Evolutionary conservation across 1,140 invertebrate genomes (phyloP).

Genomic region (Sycobia sp.): DNA sequence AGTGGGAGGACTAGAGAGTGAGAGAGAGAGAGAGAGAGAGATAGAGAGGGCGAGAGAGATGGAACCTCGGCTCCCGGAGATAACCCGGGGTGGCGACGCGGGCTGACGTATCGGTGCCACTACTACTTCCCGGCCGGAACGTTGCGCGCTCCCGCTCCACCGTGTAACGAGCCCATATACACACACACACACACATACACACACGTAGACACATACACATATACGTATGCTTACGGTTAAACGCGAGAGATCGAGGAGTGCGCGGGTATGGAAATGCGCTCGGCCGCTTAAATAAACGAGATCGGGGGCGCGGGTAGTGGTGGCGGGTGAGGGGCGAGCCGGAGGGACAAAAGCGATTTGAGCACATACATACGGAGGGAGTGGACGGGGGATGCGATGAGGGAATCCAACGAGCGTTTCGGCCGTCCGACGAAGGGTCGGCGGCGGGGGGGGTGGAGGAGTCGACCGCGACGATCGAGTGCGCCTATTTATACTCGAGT

Average conservation of each 20-base stretch:
- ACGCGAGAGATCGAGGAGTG: no score
- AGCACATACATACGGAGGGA: no score
- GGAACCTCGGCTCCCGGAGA: background rate
- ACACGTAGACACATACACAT: background rate
- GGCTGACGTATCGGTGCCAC: background rate
- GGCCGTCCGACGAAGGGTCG: slow-evolving; percentile 1
- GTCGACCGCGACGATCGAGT: slow-evolving; percentile 1
- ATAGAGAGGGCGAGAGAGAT: no score
- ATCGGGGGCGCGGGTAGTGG: background rate
- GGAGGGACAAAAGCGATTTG: background rate
- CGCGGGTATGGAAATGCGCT: no score
- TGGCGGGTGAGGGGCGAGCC: no score
- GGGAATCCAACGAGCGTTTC: background rate
- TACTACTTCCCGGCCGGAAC: slow-evolving; percentile 6
- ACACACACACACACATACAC: no score
- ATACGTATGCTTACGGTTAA: background rate
- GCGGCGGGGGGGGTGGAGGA: background rate
- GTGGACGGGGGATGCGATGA: no score
- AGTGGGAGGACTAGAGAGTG: no score
- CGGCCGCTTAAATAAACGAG: slow-evolving; percentile 9
- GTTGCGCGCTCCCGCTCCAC: background rate
- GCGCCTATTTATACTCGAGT: slow-evolving; percentile 15
- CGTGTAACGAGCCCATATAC: no score
- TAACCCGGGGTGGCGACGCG: background rate
- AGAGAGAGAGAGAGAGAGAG: no score